Conservation (phyloP, 92 coral and sea anemone species). For the Porites lobata region DNA sequence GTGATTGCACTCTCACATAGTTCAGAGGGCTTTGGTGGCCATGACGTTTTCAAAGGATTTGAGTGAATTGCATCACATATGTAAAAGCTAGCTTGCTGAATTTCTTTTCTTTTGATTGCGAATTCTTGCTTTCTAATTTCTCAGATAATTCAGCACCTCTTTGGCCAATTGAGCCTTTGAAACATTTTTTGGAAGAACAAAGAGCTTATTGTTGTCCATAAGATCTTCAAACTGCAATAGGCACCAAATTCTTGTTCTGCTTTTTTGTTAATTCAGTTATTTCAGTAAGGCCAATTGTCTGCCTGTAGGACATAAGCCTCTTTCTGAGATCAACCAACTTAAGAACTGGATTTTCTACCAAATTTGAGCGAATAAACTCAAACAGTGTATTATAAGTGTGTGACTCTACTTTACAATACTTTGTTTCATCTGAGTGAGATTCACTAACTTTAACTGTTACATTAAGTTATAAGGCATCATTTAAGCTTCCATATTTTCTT, state of each 20-base stretch:
- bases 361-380: conserved; percentile 43
- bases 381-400: conserved; percentile 46
- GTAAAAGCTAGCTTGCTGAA: conserved; percentile 53
- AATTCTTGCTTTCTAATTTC: conserved; percentile 36
- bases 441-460: conserved; percentile 1
- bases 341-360: conserved; percentile 51
- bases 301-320: conserved; percentile 19
- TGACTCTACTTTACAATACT: conserved; percentile 4
- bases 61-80: conserved; percentile 51
- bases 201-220: conserved; percentile 40
- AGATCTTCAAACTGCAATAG: conserved; percentile 47
- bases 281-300: conserved; percentile 29
- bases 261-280: conserved; percentile 39
- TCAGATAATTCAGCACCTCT: conserved; percentile 26
- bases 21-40: conserved; percentile 50
- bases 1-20: conserved; percentile 43
- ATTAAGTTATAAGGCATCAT: background rate
- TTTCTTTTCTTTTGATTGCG: conserved; percentile 42
- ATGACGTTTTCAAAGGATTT: conserved; percentile 35
- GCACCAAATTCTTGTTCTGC: conserved; percentile 49
- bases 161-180: conserved; percentile 35
- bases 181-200: conserved; percentile 47
- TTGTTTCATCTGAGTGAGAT: conserved; percentile 5
- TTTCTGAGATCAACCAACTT: conserved; percentile 40
- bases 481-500: background rate